Evolutionary conservation across 2,888 invertebrate genomes (phyloP), one percentile per base, ranked within the genome.

Genomic region (Resseliella maxima): DNA sequence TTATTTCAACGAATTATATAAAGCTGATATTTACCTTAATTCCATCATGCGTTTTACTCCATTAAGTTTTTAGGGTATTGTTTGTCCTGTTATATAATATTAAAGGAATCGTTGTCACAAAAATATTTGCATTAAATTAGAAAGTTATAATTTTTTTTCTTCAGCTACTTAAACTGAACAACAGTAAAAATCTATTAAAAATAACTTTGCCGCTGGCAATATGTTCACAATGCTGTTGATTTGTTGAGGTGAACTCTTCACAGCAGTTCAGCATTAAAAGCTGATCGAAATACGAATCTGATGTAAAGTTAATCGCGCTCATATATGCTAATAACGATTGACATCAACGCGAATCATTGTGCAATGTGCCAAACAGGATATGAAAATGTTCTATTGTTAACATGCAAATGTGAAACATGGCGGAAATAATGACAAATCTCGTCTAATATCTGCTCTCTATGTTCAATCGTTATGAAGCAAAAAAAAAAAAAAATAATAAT

Each of bases 341-440:
- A 15, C 72, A 72, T 72, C 72, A 31, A 2, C 24, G n/a, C n/a
- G n/a, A n/a, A 24, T 3, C 12, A 6, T 59, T 24, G 31, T 15
- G 12, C 24, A 27, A 2, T 2, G 27, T 24, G 5, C 5, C 24
- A 59, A 59, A 59, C 59, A 59, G 59, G 59, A 59, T 24, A 59
- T 59, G 24, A 15, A 59, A 59, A 15, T 15, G 59, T 72, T 72
- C 10, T 15, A 72, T 72, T 72, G 72, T 72, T 72, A 36, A 36
- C 36, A 83, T 83, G 83, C 83, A 83, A 83, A 83, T 83, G 36
- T 38, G 15, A n/a, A 83, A 83, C 24, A 83, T 38, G 83, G 38
- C 41, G 83, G 83, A 83, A 83, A 83, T 83, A 83, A 83, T 83
- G 83, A 83, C 83, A 83, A 83, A 83, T 83, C 83, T 83, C 83